Percentiles rank a stretch among this genome's conserved stretches.
Conservation (phyloP, 2,113 vertebrate genomes). For the Balaeniceps rex region DNA sequence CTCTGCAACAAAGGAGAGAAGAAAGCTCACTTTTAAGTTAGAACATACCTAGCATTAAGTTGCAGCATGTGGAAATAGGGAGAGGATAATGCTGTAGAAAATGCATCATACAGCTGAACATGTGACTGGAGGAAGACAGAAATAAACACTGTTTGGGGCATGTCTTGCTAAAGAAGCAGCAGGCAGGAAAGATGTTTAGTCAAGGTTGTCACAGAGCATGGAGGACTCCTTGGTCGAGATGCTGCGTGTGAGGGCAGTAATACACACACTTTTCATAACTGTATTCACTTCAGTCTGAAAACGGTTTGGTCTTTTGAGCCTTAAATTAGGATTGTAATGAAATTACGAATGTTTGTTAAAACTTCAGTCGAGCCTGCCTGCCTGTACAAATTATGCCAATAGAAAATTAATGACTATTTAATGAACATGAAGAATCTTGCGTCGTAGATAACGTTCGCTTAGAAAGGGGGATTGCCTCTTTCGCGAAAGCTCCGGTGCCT, state of each 20-base stretch:
- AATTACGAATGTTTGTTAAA: rapidly evolving
- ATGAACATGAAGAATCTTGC: rapidly evolving
- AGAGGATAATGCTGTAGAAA: not conserved
- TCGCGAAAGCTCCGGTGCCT: not conserved
- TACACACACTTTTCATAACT: rapidly evolving
- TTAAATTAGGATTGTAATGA: rapidly evolving
- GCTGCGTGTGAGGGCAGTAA: rapidly evolving
- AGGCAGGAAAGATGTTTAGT: not conserved
- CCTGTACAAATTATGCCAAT: rapidly evolving
- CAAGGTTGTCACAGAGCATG: rapidly evolving
- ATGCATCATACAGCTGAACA: rapidly evolving
- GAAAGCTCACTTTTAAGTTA: too few species aligned
- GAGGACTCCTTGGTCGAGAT: rapidly evolving
- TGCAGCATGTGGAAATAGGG: rapidly evolving
- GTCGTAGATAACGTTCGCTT: rapidly evolving
- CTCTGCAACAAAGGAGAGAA: not conserved
- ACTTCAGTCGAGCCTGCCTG: rapidly evolving
- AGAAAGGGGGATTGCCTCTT: not conserved
- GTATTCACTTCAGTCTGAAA: not conserved
- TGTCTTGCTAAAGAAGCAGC: not conserved
- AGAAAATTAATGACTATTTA: rapidly evolving
- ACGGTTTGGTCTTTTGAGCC: not conserved
- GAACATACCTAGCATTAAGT: rapidly evolving
- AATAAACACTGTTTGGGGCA: rapidly evolving
- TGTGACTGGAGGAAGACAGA: too few species aligned